Conservation (phyloP, 2,113 vertebrate genomes). For the Catharus minimus region DNA sequence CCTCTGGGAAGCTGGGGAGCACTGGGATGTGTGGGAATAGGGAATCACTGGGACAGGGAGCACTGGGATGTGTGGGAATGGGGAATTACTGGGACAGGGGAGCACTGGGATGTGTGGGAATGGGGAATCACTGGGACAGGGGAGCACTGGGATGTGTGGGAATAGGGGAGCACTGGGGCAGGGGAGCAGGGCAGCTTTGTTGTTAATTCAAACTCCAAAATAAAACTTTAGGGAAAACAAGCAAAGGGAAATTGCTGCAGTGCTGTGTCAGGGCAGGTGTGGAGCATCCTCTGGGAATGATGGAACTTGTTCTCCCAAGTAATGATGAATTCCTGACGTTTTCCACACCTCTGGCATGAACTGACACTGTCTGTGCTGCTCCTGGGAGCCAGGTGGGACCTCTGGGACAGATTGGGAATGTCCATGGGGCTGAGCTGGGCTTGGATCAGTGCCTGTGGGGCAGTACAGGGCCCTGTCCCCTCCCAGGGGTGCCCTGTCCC, state of each 20-base stretch:
- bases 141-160: neutral
- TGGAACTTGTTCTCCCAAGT: neutral
- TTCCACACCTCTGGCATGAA: neutral
- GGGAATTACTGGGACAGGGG: neutral
- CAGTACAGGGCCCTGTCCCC: neutral
- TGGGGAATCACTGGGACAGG: neutral
- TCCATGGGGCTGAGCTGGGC: neutral
- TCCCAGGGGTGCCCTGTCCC: neutral
- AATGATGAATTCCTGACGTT: neutral
- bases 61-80: neutral
- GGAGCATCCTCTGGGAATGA: neutral
- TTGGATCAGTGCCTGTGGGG: neutral
- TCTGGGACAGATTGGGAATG: neutral
- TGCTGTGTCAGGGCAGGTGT: neutral
- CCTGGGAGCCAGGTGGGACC: accelerated
- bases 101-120: neutral
- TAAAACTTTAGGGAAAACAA: neutral
- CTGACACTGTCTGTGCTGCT: neutral
- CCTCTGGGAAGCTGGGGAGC: neutral
- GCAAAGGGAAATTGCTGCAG: neutral
- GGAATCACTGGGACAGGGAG: neutral
- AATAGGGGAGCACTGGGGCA: neutral
- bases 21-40: neutral
- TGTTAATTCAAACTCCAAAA: neutral
- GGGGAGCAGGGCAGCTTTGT: neutral